phyloP scores from a whole-genome alignment of 2,113 vertebrate genomes.

The Microtus oregoni region DNA sequence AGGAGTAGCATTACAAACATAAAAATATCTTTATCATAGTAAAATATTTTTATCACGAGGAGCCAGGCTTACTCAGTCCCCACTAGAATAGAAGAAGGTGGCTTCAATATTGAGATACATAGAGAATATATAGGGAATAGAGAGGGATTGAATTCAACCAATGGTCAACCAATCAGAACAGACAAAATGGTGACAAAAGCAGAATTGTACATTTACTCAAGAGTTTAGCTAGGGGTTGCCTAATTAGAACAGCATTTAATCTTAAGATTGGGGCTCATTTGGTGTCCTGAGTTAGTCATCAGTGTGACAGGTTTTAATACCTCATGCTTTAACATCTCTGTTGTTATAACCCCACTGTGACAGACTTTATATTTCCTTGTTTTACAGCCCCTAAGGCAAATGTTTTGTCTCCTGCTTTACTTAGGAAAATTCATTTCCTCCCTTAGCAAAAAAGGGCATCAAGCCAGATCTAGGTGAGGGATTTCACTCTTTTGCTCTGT shows the following conservation, averaged over 20 bases:
- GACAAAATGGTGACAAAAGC: background rate
- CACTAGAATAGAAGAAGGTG: background rate
- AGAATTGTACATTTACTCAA: background rate
- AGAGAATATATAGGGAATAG: background rate
- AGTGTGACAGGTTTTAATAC: background rate
- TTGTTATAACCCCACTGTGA: background rate
- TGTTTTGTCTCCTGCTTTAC: background rate
- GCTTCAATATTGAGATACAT: background rate
- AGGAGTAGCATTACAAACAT: background rate
- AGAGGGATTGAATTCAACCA: background rate
- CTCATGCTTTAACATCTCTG: background rate
- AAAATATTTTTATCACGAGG: too few relatives aligned
- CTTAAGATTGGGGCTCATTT: background rate
- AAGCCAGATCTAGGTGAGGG: background rate
- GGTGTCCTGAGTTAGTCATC: too few relatives aligned
- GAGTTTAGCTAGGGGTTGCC: background rate
- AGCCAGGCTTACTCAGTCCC: too few relatives aligned
- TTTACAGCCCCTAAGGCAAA: background rate
- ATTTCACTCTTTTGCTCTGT: background rate
- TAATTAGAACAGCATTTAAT: background rate
- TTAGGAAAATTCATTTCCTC: background rate
- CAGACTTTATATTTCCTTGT: background rate
- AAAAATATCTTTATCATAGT: background rate
- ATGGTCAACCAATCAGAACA: background rate
- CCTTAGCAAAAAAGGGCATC: background rate